Percentiles rank a stretch among this genome's conserved stretches.
phyloP scores from a whole-genome alignment of 2,888 invertebrate genomes.

The Xylota segnis region DNA sequence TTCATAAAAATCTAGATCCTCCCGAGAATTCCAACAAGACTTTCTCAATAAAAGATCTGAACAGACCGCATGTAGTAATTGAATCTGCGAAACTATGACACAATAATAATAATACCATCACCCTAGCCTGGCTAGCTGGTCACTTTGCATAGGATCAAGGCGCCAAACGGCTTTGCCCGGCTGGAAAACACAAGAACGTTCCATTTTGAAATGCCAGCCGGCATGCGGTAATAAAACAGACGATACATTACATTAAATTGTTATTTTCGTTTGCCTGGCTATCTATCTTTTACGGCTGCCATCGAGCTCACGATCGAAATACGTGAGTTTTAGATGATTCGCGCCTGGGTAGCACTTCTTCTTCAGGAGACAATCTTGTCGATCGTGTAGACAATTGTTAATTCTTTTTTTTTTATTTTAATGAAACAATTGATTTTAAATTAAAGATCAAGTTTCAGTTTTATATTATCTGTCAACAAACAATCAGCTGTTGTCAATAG shows the following conservation, averaged over 20 bases:
- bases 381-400: constrained; percentile 1
- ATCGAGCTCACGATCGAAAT: constrained; percentile 61
- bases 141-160: constrained; percentile 4
- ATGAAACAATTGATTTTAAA: constrained; percentile 29
- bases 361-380: constrained; percentile 21
- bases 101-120: not conserved
- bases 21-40: constrained; percentile 2
- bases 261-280: constrained; percentile 1
- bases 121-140: not conserved
- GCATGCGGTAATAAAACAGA: constrained; percentile 63
- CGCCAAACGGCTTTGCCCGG: not conserved
- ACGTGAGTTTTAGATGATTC: constrained; percentile 54
- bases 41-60: not conserved
- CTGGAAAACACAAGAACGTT: constrained; percentile 28
- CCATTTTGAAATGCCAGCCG: constrained; percentile 55
- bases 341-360: constrained; percentile 46
- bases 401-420: not conserved
- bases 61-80: constrained; percentile 12
- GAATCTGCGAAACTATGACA: not conserved
- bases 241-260: constrained; percentile 52
- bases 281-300: constrained; percentile 26
- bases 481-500: constrained; percentile 8
- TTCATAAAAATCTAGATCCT: not conserved
- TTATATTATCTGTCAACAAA: constrained; percentile 43
- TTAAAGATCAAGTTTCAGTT: constrained; percentile 49